A percentile compares a stretch with the other conserved stretches of the same genome.
Evolutionary conservation across 2,888 invertebrate genomes (phyloP).

Genomic region (Pheosia tremula): DNA sequence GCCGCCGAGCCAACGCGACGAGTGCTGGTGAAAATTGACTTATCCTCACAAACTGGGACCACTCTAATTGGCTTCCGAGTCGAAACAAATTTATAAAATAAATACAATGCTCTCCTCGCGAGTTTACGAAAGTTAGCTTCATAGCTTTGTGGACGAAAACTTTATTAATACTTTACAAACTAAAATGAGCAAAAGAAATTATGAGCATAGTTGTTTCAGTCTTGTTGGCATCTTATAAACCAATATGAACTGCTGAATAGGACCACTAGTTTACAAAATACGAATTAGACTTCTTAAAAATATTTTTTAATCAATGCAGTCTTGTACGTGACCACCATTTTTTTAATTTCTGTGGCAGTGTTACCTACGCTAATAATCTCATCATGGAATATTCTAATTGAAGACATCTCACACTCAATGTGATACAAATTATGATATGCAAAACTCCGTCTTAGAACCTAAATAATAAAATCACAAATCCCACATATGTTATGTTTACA

Average conservation of each 20-base stretch:
- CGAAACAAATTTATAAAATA: slow-evolving; percentile 41
- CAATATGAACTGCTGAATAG: slow-evolving; percentile 1
- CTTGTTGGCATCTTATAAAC: not conserved
- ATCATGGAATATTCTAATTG: not conserved
- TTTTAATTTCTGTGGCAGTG: slow-evolving; percentile 17
- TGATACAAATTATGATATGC: not conserved
- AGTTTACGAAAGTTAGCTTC: slow-evolving; percentile 32
- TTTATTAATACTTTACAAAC: slow-evolving; percentile 23
- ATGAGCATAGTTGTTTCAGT: slow-evolving; percentile 5
- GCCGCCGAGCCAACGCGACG: slow-evolving; percentile 25
- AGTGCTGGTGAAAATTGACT: slow-evolving; percentile 41
- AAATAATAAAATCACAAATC: slow-evolving; percentile 25
- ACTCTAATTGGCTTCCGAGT: slow-evolving; percentile 44
- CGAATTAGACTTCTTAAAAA: not conserved
- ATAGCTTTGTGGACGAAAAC: slow-evolving; percentile 27
- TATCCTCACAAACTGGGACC: slow-evolving; percentile 38
- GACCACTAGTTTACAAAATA: not conserved
- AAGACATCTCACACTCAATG: not conserved
- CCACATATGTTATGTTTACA: slow-evolving; percentile 16
- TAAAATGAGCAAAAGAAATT: slow-evolving; percentile 27
- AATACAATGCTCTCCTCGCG: slow-evolving; percentile 34
- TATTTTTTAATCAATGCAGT: slow-evolving; percentile 32
- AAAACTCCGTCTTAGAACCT: not conserved
- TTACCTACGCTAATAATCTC: slow-evolving; percentile 22
- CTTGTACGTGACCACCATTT: slow-evolving; percentile 26